Evolutionary conservation across 2,797 vertebrate genomes (phyloP).

Genomic region (Parauchenoglanis ngamensis): DNA sequence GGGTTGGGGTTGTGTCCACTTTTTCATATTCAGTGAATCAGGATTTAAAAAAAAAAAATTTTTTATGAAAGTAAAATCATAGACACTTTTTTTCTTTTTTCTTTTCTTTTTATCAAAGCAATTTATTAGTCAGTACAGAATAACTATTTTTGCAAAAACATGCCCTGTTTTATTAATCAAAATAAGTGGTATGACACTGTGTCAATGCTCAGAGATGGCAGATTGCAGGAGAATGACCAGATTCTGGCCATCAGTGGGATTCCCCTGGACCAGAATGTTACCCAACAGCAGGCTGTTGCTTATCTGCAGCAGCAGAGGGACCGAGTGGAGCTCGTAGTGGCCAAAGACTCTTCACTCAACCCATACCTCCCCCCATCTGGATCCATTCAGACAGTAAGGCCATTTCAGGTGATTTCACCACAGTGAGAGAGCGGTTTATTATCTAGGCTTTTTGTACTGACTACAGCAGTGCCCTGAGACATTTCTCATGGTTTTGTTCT

Average conservation of each 20-base stretch:
- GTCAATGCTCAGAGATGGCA: conserved; percentile 79
- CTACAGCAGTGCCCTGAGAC: background rate
- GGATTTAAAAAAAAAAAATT: background rate
- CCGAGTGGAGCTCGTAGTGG: conserved; percentile 84
- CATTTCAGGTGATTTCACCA: conserved; percentile 28
- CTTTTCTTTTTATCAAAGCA: background rate
- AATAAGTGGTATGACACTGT: background rate
- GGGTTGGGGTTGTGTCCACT: background rate
- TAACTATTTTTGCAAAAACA: background rate
- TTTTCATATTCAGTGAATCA: background rate
- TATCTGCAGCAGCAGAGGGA: conserved; percentile 88
- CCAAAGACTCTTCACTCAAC: conserved; percentile 69
- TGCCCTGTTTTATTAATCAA: background rate
- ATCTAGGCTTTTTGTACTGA: background rate
- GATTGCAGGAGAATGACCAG: conserved; percentile 89
- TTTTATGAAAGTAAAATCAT: background rate
- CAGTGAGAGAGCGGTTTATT: conserved; percentile 10
- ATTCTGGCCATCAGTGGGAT: conserved; percentile 90
- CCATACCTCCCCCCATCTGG: conserved; percentile 54
- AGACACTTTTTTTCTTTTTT: no score
- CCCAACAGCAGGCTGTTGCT: conserved; percentile 86
- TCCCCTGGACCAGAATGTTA: conserved; percentile 84
- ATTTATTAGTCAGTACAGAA: background rate
- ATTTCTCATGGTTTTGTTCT: background rate
- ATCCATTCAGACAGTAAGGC: conserved; percentile 74